Base-by-base conservation (phyloP, 2,113 vertebrate species). In the Litocranius walleri region DNA sequence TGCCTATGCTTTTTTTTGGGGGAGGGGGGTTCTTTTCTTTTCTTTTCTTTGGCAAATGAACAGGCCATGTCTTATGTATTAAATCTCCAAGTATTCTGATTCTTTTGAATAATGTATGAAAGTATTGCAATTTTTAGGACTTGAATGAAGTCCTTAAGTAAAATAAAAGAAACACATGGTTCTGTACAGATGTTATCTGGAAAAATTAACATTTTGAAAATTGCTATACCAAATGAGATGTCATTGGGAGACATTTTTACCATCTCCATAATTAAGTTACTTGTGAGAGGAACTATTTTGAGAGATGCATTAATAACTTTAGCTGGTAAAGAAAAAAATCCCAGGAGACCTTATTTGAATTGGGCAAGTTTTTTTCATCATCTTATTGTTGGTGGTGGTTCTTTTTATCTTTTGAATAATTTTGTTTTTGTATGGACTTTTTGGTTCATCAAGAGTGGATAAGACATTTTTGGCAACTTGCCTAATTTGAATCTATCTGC, bases 181-280 rank as follows among this genome's bases (percentile, higher is more conserved):
- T 61, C 29, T 11, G 21, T 40, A 78, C 21, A 97, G 48, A 87
- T 57, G 10, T 61, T 81, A 83, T 84, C 52, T 83, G 21, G 40
- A 61, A 86, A 96, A 87, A n/a, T 25, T 29, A 57, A 77, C 11
- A 84, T 94, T 95, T 71, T 92, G 3, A 88, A 94, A 91, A 80
- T 84, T 23, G 16, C 29, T 96, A 0, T 62, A 14, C 4, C 17
- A 77, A 85, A 86, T 64, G 12, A 25, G 29, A 85, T 43, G 6
- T 67, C 43, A 56, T 3, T 91, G 30, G 25, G 48, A 67, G 71
- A 56, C 12, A 67, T 80, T 91, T 85, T 71, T 96, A 40, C 29
- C 15, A 48, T 93, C 10, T 80, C 27, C 13, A 77, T n/a, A 78
- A 92, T 23, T 33, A 61, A 88, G 33, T 88, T 95, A 48, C 12